Evolutionary conservation across 2,888 invertebrate species (phyloP).

Genomic region (Drosophila quasianomalipes): DNA sequence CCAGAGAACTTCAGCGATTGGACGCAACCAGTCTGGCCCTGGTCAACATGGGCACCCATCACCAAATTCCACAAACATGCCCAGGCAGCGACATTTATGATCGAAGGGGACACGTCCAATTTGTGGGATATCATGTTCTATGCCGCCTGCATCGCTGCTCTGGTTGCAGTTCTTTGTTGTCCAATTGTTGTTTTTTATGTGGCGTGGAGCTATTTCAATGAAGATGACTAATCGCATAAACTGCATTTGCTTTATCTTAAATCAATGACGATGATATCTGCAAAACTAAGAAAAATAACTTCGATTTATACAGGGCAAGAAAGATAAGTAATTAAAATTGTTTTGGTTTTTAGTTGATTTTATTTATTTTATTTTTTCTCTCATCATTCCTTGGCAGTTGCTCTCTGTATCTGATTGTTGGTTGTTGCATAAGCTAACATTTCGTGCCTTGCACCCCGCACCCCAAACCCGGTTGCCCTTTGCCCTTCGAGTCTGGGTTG

Average conservation of each 20-base stretch:
- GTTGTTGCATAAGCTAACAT: not conserved
- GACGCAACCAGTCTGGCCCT: not conserved
- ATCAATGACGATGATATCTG: not conserved
- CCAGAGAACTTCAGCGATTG: not conserved
- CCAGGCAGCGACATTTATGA: not conserved
- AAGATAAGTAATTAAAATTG: not conserved
- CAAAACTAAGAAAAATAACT: not conserved
- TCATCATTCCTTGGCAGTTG: not conserved
- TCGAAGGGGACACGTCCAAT: not conserved
- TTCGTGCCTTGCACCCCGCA: not conserved
- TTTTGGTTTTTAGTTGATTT: not conserved
- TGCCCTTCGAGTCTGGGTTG: not conserved
- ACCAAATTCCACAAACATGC: not conserved
- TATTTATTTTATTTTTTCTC: not conserved
- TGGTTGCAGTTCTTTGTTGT: not conserved
- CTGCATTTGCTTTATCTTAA: not conserved
- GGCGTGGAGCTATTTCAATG: not conserved
- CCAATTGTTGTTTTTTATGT: constrained; percentile 1
- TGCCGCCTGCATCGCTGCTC: not conserved
- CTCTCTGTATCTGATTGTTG: not conserved
- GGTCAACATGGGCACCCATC: not conserved
- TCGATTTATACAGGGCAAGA: not conserved
- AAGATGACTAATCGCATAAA: not conserved
- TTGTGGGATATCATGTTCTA: constrained; percentile 1
- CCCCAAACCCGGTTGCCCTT: not conserved